These are phyloP conservation scores for Sphenodon punctatus DNA, from an alignment of 2,797 vertebrate species.

Conservation along the genomic window DNA sequence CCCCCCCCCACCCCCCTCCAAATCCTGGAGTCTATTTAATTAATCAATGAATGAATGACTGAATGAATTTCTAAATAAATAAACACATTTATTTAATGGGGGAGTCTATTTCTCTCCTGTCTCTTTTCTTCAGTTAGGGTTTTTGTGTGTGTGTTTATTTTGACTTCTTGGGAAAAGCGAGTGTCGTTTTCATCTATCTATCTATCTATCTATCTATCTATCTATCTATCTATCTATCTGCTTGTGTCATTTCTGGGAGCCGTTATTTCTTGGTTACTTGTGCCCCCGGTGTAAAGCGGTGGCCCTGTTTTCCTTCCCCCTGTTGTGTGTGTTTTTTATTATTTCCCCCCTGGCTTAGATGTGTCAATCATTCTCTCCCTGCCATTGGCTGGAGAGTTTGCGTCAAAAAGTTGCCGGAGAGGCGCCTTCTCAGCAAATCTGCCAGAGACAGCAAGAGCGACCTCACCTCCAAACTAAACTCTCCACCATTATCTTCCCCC, in stretches of 20 bases:
- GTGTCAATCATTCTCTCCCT: slow-evolving; percentile 90
- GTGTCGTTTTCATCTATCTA: slow-evolving; percentile 64
- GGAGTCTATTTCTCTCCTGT: background rate
- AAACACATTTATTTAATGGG: too few species aligned
- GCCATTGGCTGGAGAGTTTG: slow-evolving; percentile 97
- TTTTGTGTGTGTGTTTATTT: background rate
- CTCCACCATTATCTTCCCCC: slow-evolving; percentile 73
- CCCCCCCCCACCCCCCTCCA: too few species aligned
- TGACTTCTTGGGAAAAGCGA: too few species aligned
- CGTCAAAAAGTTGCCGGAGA: slow-evolving; percentile 97
- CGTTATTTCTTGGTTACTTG: slow-evolving; percentile 73
- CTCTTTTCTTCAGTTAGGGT: slow-evolving; percentile 53
- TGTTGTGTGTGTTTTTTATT: slow-evolving; percentile 83
- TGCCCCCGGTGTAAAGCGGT: slow-evolving; percentile 75
- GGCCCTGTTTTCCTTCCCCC: slow-evolving; percentile 81
- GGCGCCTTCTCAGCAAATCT: slow-evolving; percentile 89
- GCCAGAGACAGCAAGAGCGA: slow-evolving; percentile 89
- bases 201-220: too few species aligned
- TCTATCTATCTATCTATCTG: slow-evolving; percentile 62
- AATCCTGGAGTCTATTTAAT: too few species aligned
- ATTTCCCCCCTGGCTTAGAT: slow-evolving; percentile 84
- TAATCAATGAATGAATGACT: too few species aligned
- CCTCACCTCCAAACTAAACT: slow-evolving; percentile 81
- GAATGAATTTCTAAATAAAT: too few species aligned
- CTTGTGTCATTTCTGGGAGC: slow-evolving; percentile 72